phyloP scores from a whole-genome alignment of 2,797 vertebrate species.

The Chloroceryle inda region DNA sequence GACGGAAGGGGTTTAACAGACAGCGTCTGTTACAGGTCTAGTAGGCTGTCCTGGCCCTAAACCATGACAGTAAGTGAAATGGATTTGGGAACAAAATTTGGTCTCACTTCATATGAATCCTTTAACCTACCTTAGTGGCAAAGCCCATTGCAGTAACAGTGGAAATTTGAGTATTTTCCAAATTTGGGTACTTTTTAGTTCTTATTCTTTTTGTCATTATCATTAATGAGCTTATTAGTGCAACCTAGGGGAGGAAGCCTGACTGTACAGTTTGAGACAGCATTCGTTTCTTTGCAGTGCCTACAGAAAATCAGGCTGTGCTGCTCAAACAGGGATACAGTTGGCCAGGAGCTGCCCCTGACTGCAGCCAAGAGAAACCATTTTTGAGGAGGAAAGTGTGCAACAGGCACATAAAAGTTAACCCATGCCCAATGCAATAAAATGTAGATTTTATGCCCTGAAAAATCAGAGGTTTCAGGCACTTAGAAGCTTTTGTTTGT shows the following conservation, averaged over 20 bases:
- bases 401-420: not conserved
- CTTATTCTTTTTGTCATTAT: not conserved
- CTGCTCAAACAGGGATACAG: not conserved
- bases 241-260: not conserved
- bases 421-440: not conserved
- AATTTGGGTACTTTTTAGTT: not conserved
- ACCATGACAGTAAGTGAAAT: not conserved
- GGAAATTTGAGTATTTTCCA: not conserved
- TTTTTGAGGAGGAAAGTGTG: not conserved
- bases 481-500: not conserved
- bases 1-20: no score
- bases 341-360: not conserved
- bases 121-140: not conserved
- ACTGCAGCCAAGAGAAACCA: not conserved
- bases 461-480: not conserved
- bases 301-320: fast-evolving
- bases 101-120: not conserved
- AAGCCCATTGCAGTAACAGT: not conserved
- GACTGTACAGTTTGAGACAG: not conserved
- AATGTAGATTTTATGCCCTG: not conserved
- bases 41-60: no score
- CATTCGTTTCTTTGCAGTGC: not conserved
- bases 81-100: not conserved
- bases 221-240: not conserved
- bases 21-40: no score